Evolutionary conservation across 2,888 invertebrate genomes (phyloP).

Genomic region (Lepidocyrtinus sp.): DNA sequence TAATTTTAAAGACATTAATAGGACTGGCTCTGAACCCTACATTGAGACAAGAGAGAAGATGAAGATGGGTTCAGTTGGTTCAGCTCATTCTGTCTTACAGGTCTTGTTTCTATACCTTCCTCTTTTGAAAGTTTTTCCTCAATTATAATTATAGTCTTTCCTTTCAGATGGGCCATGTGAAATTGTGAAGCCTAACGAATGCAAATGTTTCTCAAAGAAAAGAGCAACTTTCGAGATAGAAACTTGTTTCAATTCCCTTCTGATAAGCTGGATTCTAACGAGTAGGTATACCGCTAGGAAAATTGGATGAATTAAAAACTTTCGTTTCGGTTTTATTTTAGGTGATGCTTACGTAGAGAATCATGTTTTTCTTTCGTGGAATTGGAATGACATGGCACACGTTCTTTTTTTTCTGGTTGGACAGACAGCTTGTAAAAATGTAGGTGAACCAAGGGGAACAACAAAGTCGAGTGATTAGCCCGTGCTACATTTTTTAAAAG

Average conservation of each 20-base stretch:
- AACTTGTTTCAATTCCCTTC: neutral
- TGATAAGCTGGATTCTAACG: too few species aligned
- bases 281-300: neutral
- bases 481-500: neutral
- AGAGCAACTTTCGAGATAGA: neutral
- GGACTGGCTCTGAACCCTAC: neutral
- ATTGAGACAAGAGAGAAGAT: neutral
- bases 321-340: constrained; percentile 1
- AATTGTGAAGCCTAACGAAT: neutral
- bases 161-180: neutral
- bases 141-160: neutral
- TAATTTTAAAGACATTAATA: constrained; percentile 10
- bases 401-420: neutral
- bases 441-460: too few species aligned
- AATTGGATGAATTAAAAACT: constrained; percentile 13
- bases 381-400: neutral
- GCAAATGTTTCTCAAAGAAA: neutral
- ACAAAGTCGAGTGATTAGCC: too few species aligned
- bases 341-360: neutral
- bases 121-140: neutral
- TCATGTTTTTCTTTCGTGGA: neutral
- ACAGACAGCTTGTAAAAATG: neutral
- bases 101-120: neutral
- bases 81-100: neutral
- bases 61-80: neutral